Evolutionary conservation across 2,888 invertebrate species (phyloP).

Genomic region (Bellardia bayeri): DNA sequence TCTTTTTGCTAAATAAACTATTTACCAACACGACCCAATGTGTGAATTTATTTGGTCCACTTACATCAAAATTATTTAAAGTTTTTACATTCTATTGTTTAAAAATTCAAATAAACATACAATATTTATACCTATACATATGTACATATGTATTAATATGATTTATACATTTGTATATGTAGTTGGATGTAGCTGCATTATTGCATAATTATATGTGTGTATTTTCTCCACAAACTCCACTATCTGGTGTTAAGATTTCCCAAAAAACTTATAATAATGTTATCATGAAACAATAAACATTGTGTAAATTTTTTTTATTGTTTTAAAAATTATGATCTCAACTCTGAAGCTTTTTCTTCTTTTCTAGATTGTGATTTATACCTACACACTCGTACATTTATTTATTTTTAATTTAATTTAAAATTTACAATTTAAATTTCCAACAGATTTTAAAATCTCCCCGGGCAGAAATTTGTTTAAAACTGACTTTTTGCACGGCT

Average conservation of each 20-base stretch:
- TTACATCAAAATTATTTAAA: conserved; percentile 22
- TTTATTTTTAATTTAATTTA: conserved; percentile 17
- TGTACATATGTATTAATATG: too few species aligned
- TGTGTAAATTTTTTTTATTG: conserved; percentile 43
- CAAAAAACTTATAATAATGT: conserved; percentile 23
- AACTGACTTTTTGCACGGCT: background rate
- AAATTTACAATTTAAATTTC: background rate
- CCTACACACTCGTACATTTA: background rate
- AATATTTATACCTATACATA: too few species aligned
- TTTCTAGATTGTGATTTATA: conserved; percentile 2
- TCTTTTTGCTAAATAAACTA: conserved; percentile 7
- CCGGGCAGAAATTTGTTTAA: background rate
- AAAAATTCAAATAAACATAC: background rate
- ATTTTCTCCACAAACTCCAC: conserved; percentile 36
- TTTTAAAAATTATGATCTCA: conserved; percentile 30
- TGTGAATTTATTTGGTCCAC: conserved; percentile 53
- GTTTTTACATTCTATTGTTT: conserved; percentile 62
- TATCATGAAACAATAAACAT: conserved; percentile 48
- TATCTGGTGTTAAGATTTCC: conserved; percentile 45
- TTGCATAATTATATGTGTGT: conserved; percentile 27
- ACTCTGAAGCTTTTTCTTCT: background rate
- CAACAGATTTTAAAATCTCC: background rate
- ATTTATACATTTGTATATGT: background rate
- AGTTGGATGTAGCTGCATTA: conserved; percentile 49
- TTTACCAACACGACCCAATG: conserved; percentile 12